Evolutionary conservation across 2,888 invertebrate genomes (phyloP).

Genomic region (Pelosia muscerda): DNA sequence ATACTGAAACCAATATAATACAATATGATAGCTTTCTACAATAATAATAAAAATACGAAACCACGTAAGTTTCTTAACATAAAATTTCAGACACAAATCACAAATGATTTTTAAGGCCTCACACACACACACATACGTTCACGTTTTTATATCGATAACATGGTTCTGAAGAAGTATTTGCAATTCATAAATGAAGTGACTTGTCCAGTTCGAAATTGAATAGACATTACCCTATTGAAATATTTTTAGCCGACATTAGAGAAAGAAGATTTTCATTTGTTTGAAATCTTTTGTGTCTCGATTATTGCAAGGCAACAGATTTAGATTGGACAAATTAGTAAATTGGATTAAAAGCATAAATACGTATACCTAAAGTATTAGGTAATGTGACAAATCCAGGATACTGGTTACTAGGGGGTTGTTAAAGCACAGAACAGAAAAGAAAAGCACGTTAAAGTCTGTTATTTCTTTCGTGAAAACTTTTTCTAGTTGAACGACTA

Average conservation of each 20-base stretch:
- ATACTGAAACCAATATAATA: neutral
- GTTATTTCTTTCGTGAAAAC: no score
- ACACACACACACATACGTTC: conserved; percentile 1
- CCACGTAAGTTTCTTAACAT: neutral
- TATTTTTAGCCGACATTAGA: neutral
- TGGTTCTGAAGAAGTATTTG: neutral
- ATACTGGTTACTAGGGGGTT: no score
- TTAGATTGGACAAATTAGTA: neutral
- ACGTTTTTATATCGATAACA: conserved; percentile 2
- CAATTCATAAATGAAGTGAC: neutral
- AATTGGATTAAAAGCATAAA: no score
- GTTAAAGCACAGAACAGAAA: no score
- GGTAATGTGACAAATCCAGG: no score
- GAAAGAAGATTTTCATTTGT: neutral
- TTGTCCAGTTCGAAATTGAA: neutral
- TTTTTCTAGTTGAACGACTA: no score
- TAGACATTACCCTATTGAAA: neutral
- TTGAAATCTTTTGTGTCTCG: neutral
- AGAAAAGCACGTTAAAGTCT: no score
- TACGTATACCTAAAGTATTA: no score
- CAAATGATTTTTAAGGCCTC: conserved; percentile 4
- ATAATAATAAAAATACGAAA: neutral
- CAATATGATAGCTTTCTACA: conserved; percentile 1
- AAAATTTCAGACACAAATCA: neutral
- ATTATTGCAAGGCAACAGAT: neutral